Percentiles rank a stretch among this genome's conserved stretches.
Conservation (phyloP, 2,888 invertebrate genomes). For the Leptodirus hochenwartii region DNA sequence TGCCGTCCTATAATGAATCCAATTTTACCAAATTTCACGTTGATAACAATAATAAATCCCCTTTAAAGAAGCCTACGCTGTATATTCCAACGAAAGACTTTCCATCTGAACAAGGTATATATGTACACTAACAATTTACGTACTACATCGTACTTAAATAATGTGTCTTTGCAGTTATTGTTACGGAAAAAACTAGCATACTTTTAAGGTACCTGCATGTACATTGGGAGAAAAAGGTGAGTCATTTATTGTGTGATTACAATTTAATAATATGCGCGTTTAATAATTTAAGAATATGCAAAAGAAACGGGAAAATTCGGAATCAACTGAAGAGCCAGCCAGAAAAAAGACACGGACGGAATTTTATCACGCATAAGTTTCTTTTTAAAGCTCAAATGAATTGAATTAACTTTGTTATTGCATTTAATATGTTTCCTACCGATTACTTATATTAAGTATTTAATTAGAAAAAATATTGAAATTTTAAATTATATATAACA, state of each 20-base stretch:
- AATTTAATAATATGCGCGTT: background rate
- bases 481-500: too few species aligned
- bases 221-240: constrained; percentile 86
- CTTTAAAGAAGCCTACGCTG: constrained; percentile 73
- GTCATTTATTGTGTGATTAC: constrained; percentile 3
- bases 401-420: too few species aligned
- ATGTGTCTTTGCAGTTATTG: constrained; percentile 55
- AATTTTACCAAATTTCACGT: constrained; percentile 85
- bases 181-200: constrained; percentile 90
- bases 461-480: too few species aligned
- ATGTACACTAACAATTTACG: constrained; percentile 1
- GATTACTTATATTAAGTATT: too few species aligned
- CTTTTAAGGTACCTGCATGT: constrained; percentile 84
- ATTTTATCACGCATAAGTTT: too few species aligned
- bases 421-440: too few species aligned
- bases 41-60: constrained; percentile 64
- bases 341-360: constrained; percentile 24
- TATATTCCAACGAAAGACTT: constrained; percentile 86
- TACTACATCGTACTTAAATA: constrained; percentile 4
- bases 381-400: too few species aligned
- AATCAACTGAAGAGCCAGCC: constrained; percentile 20
- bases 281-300: constrained; percentile 17
- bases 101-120: constrained; percentile 80
- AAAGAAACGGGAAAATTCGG: constrained; percentile 23
- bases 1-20: constrained; percentile 77